Percentiles rank a stretch among this genome's conserved stretches.
Evolutionary conservation across 2,888 invertebrate species (phyloP).

Genomic region (Invenusta paracnida): DNA sequence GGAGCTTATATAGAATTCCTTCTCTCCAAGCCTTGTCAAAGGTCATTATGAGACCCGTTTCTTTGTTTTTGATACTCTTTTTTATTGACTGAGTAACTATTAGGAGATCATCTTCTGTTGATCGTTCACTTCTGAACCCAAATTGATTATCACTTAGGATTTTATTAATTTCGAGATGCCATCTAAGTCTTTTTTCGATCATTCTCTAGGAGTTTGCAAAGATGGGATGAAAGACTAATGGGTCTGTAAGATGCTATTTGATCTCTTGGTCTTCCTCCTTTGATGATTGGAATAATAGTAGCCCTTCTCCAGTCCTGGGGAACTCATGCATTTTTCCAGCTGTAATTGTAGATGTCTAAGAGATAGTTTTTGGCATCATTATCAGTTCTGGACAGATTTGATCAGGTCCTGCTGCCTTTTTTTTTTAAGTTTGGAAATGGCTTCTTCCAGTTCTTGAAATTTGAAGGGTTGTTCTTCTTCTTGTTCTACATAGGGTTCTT

Average conservation of each 20-base stretch:
- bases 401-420: neutral
- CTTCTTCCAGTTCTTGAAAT: neutral
- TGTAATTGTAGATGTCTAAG: neutral
- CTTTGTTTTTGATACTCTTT: neutral
- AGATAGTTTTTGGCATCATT: neutral
- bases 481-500: neutral
- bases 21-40: neutral
- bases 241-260: neutral
- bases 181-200: too few relatives aligned
- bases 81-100: neutral
- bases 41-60: neutral
- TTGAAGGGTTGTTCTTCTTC: neutral
- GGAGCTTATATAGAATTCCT: neutral
- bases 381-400: neutral
- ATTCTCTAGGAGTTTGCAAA: neutral
- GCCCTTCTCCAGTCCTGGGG: neutral
- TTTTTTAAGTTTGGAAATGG: neutral
- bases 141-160: neutral
- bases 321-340: neutral
- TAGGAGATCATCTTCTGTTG: neutral
- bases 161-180: neutral
- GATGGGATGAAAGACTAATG: neutral
- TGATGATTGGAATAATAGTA: neutral
- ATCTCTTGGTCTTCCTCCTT: neutral
- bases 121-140: neutral